Evolutionary conservation across 2,888 invertebrate genomes (phyloP).

Genomic region (Hirtodrosophila duncani): DNA sequence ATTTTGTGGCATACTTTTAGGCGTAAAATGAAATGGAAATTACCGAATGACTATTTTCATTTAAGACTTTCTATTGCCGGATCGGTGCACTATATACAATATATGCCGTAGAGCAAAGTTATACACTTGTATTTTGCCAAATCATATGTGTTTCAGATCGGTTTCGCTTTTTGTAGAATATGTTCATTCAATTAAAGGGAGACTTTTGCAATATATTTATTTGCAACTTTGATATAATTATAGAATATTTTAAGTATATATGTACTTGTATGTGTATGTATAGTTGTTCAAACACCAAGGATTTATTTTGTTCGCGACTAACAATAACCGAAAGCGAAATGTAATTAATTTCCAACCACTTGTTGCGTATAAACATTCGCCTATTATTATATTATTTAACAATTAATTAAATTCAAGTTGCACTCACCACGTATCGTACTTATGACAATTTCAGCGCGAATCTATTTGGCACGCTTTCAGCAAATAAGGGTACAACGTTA

Average conservation of each 20-base stretch:
- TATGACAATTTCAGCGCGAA: conserved; percentile 50
- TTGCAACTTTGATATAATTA: conserved; percentile 8
- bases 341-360: conserved; percentile 10
- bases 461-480: conserved; percentile 63
- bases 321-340: conserved; percentile 40
- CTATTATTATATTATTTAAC: conserved; percentile 21
- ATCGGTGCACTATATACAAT: too few relatives aligned
- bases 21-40: too few relatives aligned
- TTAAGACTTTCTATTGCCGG: too few relatives aligned
- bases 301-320: conserved; percentile 41
- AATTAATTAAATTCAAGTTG: conserved; percentile 47
- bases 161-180: too few relatives aligned
- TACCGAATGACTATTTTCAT: too few relatives aligned
- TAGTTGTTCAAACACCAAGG: conserved; percentile 61
- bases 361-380: conserved; percentile 34
- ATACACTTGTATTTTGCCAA: too few relatives aligned
- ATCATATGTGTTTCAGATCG: too few relatives aligned
- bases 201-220: too few relatives aligned
- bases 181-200: too few relatives aligned
- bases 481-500: conserved; percentile 33
- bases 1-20: too few relatives aligned
- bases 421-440: conserved; percentile 47
- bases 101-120: too few relatives aligned
- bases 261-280: conserved; percentile 27
- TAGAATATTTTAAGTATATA: conserved; percentile 9